Evolutionary conservation across 2,797 vertebrate species (phyloP), one percentile per base, ranked within the genome.

Genomic region (Hippoglossus hippoglossus): DNA sequence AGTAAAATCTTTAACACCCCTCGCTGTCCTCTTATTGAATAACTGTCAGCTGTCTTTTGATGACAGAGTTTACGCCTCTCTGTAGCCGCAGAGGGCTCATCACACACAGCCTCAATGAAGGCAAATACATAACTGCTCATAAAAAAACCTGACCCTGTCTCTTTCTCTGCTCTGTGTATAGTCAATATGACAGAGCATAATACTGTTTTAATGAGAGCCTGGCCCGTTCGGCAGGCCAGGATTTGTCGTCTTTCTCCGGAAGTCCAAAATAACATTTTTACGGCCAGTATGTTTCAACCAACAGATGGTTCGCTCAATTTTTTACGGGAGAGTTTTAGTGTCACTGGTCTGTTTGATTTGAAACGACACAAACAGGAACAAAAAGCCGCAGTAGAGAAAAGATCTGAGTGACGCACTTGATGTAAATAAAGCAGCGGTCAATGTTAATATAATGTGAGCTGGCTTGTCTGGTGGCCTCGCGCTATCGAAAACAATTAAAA

Each of bases 1-100:
- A 63, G 86, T 91, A 86, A 93, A 93, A 90, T 91, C 91, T 90
- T 92, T 89, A 89, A 88, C 88, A 87, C 83, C 90, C 83, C 83
- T 85, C 9, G 70, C 84, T 81, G 85, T 87, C 84, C 78, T 81
- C 83, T 87, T 90, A 91, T 92, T 91, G 90, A 94, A 88, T 90
- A 93, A 91, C 87, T 89, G 85, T 92, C 91, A 90, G 87, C 85
- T 75, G 88, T 79, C 85, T 83, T 85, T 89, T 90, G 83, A 82
- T 85, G 84, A 83, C 81, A 70, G 85, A 91, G 77, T 92, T 89
- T 72, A 83, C 63, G 87, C 65, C 56, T 70, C 49, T 69, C 64
- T 68, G 65, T 50, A 73, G 65, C 79, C 31, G 3, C 80, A 76
- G 61, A 71, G 82, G 70, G 70, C 76, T 87, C 75, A 68, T 76